Evolutionary conservation across 2,888 invertebrate species (phyloP).

Genomic region (Hybos culiciformis): DNA sequence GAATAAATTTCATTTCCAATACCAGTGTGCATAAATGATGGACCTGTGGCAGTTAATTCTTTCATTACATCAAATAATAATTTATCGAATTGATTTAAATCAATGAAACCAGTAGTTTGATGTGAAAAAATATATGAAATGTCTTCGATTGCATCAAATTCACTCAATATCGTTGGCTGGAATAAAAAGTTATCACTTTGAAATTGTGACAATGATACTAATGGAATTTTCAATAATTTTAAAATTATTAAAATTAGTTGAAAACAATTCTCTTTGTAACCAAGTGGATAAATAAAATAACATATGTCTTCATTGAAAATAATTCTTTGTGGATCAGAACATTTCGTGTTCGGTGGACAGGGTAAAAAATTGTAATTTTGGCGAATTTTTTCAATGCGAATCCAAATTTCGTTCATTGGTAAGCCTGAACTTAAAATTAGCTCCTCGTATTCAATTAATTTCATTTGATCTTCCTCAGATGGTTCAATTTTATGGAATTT

Average conservation of each 20-base stretch:
- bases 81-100: slow-evolving; percentile 16
- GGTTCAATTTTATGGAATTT: slow-evolving; percentile 28
- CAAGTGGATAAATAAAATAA: slow-evolving; percentile 55
- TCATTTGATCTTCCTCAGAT: slow-evolving; percentile 22
- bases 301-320: slow-evolving; percentile 48
- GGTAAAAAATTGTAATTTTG: slow-evolving; percentile 59
- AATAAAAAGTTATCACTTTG: slow-evolving; percentile 31
- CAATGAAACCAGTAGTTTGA: slow-evolving; percentile 6
- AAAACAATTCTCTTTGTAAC: slow-evolving; percentile 43
- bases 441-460: slow-evolving; percentile 45
- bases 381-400: slow-evolving; percentile 58
- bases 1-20: slow-evolving; percentile 48
- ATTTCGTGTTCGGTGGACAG: slow-evolving; percentile 32
- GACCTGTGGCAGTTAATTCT: slow-evolving; percentile 42
- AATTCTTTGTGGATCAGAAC: slow-evolving; percentile 51
- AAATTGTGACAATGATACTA: slow-evolving; percentile 39
- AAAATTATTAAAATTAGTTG: slow-evolving; percentile 46
- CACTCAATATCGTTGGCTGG: slow-evolving; percentile 24
- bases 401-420: slow-evolving; percentile 60
- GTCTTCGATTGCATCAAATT: slow-evolving; percentile 39
- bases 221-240: slow-evolving; percentile 41
- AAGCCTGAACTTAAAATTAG: slow-evolving; percentile 47
- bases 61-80: slow-evolving; percentile 30
- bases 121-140: slow-evolving; percentile 33
- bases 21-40: slow-evolving; percentile 43